Percentiles rank a stretch among this genome's conserved stretches.
Evolutionary conservation across 1,140 invertebrate species (phyloP).

Genomic region (Meloidogyne exigua): DNA sequence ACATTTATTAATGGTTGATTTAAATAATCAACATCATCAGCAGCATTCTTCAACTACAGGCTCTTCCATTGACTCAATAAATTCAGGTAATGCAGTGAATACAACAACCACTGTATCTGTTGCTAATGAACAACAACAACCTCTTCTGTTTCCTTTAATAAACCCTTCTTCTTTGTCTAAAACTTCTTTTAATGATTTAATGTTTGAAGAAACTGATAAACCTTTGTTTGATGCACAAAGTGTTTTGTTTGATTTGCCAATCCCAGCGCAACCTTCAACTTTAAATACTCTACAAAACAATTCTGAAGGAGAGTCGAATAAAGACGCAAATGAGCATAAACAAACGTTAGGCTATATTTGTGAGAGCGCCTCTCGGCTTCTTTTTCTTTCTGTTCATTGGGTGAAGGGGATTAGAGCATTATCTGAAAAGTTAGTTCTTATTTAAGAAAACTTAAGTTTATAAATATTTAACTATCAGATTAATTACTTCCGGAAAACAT

Average conservation of each 20-base stretch:
- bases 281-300: constrained; percentile 69
- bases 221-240: constrained; percentile 64
- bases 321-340: not conserved
- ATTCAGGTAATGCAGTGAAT: not conserved
- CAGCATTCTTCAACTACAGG: constrained; percentile 16
- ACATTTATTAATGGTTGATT: constrained; percentile 17
- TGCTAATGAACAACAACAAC: too few species aligned
- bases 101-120: not conserved
- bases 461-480: too few species aligned
- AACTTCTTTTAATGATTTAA: not conserved
- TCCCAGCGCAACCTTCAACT: constrained; percentile 77
- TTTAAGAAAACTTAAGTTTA: too few species aligned
- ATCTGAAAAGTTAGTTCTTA: constrained; percentile 41
- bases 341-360: constrained; percentile 77
- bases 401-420: constrained; percentile 75
- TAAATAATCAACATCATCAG: constrained; percentile 8
- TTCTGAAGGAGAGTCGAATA: not conserved
- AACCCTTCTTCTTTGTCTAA: not conserved
- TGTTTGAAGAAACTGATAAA: not conserved
- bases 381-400: constrained; percentile 86
- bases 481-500: too few species aligned
- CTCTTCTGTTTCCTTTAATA: not conserved
- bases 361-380: constrained; percentile 81
- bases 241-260: constrained; percentile 75
- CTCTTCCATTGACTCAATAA: constrained; percentile 11